Percentiles rank a stretch among this genome's conserved stretches.
These are phyloP conservation scores for Meganola albula DNA, from an alignment of 2,888 invertebrate genomes.

Conservation along the genomic window DNA sequence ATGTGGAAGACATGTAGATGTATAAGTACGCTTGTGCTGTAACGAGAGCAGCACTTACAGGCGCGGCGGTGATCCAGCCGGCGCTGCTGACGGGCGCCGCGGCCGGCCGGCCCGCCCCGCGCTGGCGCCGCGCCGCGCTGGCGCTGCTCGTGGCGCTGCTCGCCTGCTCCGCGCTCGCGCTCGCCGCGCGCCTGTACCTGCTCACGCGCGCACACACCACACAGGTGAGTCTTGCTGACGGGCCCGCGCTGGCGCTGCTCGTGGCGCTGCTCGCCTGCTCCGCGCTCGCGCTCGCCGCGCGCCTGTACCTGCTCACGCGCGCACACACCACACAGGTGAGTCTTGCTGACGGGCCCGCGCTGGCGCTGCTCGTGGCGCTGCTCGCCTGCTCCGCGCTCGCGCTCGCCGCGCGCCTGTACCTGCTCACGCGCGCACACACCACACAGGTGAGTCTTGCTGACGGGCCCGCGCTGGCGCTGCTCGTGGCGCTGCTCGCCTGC, in stretches of 20 bases:
- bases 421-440: too few relatives aligned
- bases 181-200: constrained; percentile 40
- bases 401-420: constrained; percentile 42
- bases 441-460: too few relatives aligned
- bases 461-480: constrained; percentile 18
- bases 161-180: constrained; percentile 37
- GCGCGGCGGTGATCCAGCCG: constrained; percentile 62
- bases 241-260: constrained; percentile 25
- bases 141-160: constrained; percentile 38
- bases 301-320: constrained; percentile 30
- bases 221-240: too few relatives aligned
- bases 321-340: too few relatives aligned
- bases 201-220: too few relatives aligned
- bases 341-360: too few relatives aligned
- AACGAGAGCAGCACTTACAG: constrained; percentile 5
- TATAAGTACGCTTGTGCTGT: constrained; percentile 1
- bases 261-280: constrained; percentile 40
- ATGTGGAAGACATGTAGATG: too few relatives aligned
- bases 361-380: constrained; percentile 32
- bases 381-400: constrained; percentile 42
- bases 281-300: constrained; percentile 42
- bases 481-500: constrained; percentile 39
- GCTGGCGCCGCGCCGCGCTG: constrained; percentile 20
- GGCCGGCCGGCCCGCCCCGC: constrained; percentile 20
- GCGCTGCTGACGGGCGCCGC: constrained; percentile 51